phyloP scores from a whole-genome alignment of 2,888 invertebrate species.

The Baronia brevicornis region DNA sequence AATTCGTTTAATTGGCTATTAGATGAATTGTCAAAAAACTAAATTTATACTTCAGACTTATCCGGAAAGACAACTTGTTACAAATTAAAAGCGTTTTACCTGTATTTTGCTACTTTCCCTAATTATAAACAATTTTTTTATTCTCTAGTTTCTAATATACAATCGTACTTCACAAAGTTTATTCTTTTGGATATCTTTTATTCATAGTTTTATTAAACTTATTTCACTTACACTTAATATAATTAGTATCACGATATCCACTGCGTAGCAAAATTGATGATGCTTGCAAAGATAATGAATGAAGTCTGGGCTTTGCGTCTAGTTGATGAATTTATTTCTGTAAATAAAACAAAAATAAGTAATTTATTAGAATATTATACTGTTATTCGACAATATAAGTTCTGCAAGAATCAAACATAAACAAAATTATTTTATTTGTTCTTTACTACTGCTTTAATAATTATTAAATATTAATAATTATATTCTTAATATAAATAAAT shows the following conservation, averaged over 20 bases:
- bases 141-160: no score
- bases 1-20: no score
- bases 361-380: background rate
- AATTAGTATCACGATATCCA: slow-evolving; percentile 25
- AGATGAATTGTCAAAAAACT: slow-evolving; percentile 12
- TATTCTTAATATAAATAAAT: background rate
- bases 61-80: no score
- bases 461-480: background rate
- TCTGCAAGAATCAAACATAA: no score
- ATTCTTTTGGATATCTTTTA: slow-evolving; percentile 6
- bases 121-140: no score
- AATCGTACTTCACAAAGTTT: no score
- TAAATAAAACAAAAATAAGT: slow-evolving; percentile 25
- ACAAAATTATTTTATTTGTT: no score
- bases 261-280: slow-evolving; percentile 18
- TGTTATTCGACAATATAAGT: no score
- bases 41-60: no score
- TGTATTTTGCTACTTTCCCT: no score
- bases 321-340: slow-evolving; percentile 48
- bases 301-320: slow-evolving; percentile 27
- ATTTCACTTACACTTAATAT: slow-evolving; percentile 24
- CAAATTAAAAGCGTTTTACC: no score
- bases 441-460: background rate
- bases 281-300: slow-evolving; percentile 16
- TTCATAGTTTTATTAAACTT: slow-evolving; percentile 12